Evolutionary conservation across 2,113 vertebrate genomes (phyloP).

Genomic region (Eleginops maclovinus): DNA sequence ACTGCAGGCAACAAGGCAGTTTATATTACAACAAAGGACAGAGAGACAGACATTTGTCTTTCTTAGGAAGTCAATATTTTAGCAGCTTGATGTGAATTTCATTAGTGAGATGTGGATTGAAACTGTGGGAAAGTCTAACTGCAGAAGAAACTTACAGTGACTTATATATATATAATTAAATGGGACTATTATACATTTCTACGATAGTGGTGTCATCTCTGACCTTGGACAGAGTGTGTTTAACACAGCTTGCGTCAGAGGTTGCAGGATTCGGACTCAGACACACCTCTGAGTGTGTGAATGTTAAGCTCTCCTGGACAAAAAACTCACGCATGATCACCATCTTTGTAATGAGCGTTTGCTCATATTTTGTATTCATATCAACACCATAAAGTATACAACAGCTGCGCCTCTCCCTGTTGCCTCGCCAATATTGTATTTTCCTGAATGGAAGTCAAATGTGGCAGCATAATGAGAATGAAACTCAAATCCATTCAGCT

Average conservation of each 20-base stretch:
- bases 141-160: no score
- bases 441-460: conserved; percentile 11
- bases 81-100: no score
- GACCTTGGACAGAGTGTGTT: conserved; percentile 41
- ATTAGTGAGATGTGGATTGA: no score
- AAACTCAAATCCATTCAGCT: conserved; percentile 2
- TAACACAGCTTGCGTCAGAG: conserved; percentile 29
- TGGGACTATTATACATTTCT: no score
- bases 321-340: conserved; percentile 1
- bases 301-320: conserved; percentile 8
- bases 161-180: no score
- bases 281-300: not conserved
- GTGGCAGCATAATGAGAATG: not conserved
- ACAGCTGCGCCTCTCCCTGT: conserved; percentile 12
- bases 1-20: no score
- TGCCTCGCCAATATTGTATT: conserved; percentile 1
- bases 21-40: no score
- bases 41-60: no score
- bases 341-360: not conserved
- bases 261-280: conserved; percentile 25
- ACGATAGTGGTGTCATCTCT: conserved; percentile 3
- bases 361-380: not conserved
- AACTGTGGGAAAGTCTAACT: no score
- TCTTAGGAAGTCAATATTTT: no score
- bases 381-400: not conserved